Conservation (phyloP, 2,113 vertebrate genomes). For the Turdus rufiventris region DNA sequence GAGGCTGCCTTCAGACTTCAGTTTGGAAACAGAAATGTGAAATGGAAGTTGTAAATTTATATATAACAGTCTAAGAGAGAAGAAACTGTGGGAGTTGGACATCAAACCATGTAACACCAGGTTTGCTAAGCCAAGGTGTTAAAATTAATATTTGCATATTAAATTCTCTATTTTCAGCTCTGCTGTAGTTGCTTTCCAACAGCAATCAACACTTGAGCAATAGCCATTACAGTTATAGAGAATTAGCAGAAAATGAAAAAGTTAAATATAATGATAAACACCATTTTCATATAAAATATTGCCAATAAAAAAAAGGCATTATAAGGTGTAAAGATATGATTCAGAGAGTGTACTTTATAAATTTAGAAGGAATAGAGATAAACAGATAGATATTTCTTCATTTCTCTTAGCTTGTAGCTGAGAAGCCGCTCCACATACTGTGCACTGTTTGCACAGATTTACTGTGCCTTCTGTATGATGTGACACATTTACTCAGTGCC, state of each 20-base stretch:
- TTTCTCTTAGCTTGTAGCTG: background rate
- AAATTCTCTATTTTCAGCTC: background rate
- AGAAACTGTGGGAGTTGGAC: background rate
- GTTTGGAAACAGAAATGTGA: background rate
- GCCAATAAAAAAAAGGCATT: fast-evolving
- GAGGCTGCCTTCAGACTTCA: background rate
- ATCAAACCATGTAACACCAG: background rate
- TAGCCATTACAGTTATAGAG: background rate
- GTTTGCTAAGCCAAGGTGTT: background rate
- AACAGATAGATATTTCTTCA: background rate
- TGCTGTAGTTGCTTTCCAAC: background rate
- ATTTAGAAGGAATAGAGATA: background rate
- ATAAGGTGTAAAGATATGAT: background rate
- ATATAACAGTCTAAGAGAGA: background rate
- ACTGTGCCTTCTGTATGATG: background rate
- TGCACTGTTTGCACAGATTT: slow-evolving; percentile 5
- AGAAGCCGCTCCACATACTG: background rate
- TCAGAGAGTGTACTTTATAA: background rate
- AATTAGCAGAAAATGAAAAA: background rate
- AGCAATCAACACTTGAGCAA: background rate
- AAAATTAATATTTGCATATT: background rate
- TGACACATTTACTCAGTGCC: slow-evolving; percentile 14
- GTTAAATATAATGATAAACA: background rate
- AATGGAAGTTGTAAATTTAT: background rate
- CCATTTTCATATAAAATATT: background rate